These are phyloP conservation scores for Urosaurus nigricauda DNA, from an alignment of 2,797 vertebrate species.

Conservation along the genomic window DNA sequence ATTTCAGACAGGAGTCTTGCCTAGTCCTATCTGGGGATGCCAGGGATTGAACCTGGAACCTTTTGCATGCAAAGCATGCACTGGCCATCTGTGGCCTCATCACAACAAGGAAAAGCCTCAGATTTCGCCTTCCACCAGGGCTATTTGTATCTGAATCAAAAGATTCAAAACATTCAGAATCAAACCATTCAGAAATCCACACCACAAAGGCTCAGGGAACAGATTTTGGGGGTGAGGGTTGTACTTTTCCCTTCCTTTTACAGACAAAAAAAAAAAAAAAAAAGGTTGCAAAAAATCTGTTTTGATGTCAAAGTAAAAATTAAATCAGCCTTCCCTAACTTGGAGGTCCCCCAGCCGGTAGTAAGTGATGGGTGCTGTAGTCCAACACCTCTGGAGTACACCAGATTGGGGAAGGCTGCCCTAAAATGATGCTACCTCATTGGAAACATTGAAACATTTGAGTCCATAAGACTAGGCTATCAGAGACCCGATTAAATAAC, in stretches of 20 bases:
- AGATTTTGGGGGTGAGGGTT: background rate
- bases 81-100: background rate
- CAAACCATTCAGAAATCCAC: background rate
- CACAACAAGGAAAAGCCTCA: background rate
- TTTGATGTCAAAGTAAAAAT: background rate
- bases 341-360: background rate
- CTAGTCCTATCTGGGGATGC: background rate
- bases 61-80: background rate
- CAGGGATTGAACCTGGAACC: background rate
- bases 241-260: background rate
- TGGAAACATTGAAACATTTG: background rate
- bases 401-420: too few species aligned
- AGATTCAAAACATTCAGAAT: background rate
- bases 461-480: background rate
- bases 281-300: background rate
- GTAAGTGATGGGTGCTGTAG: background rate
- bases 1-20: constrained; percentile 6
- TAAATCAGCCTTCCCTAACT: background rate
- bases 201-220: background rate
- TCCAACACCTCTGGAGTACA: too few species aligned
- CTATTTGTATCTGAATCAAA: constrained; percentile 8
- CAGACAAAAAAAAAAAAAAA: too few species aligned
- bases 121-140: background rate
- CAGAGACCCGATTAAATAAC: background rate
- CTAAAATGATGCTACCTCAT: background rate